These are phyloP conservation scores for Alligator mississippiensis DNA, from an alignment of 2,113 vertebrate species.

Conservation along the genomic window DNA sequence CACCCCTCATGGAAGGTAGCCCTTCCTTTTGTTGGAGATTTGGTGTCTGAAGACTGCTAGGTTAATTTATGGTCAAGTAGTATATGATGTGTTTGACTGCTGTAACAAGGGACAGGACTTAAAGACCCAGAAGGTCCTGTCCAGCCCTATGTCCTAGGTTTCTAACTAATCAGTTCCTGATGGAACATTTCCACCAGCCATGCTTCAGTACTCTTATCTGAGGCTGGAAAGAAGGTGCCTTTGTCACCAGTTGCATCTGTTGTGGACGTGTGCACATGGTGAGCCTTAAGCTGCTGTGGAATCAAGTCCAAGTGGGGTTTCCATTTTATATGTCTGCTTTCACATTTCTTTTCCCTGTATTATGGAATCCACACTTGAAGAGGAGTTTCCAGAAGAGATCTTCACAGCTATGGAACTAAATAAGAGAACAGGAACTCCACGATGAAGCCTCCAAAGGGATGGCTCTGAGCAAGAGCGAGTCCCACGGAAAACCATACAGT, in stretches of 20 bases:
- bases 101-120: not conserved
- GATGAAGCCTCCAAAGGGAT: not conserved
- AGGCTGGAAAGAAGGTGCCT: not conserved
- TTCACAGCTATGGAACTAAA: not conserved
- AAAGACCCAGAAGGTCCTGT: not conserved
- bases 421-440: not conserved
- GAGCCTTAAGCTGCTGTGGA: not conserved
- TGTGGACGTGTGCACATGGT: not conserved
- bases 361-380: not conserved
- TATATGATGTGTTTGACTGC: not conserved
- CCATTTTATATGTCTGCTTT: not conserved
- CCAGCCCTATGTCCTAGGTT: not conserved
- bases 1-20: not conserved
- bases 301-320: not conserved
- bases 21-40: not conserved
- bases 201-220: not conserved
- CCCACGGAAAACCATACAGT: not conserved
- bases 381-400: not conserved
- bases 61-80: not conserved
- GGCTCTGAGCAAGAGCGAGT: not conserved
- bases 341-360: not conserved
- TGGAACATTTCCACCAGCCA: not conserved
- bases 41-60: rapidly evolving
- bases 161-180: not conserved
- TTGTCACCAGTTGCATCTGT: too few relatives aligned